phyloP scores from a whole-genome alignment of 2,797 vertebrate genomes.

The Bradypodion ventrale region DNA sequence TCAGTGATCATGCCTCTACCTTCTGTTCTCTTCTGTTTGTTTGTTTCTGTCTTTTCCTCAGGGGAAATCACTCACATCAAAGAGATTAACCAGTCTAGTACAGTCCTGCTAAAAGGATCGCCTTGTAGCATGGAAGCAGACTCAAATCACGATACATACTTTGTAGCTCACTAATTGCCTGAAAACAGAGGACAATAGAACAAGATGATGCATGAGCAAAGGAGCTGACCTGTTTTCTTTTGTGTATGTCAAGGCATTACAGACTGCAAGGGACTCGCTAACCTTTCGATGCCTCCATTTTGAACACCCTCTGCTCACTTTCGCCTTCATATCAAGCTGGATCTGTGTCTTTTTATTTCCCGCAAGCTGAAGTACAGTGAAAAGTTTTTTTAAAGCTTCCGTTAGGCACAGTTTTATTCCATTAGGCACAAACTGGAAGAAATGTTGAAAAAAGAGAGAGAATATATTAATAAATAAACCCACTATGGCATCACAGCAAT shows the following conservation, averaged over 20 bases:
- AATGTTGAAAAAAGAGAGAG: slow-evolving; percentile 74
- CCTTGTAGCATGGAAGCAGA: slow-evolving; percentile 78
- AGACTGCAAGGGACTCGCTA: slow-evolving; percentile 74
- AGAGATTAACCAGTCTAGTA: slow-evolving; percentile 90
- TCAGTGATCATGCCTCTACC: slow-evolving; percentile 72
- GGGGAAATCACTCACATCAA: slow-evolving; percentile 87
- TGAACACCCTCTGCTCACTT: slow-evolving; percentile 75
- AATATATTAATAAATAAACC: slow-evolving; percentile 79
- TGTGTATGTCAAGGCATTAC: slow-evolving; percentile 77
- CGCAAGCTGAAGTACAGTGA: slow-evolving; percentile 77
- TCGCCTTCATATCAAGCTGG: slow-evolving; percentile 77
- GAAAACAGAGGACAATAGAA: slow-evolving; percentile 81
- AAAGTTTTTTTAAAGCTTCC: slow-evolving; percentile 68
- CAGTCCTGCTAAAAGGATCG: slow-evolving; percentile 90
- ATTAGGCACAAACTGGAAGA: slow-evolving; percentile 77
- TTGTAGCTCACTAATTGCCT: slow-evolving; percentile 79
- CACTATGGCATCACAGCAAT: slow-evolving; percentile 84
- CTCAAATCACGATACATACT: slow-evolving; percentile 76
- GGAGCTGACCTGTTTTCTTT: slow-evolving; percentile 82
- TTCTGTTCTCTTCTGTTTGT: slow-evolving; percentile 70
- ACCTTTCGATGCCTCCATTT: slow-evolving; percentile 76
- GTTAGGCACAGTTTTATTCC: slow-evolving; percentile 75
- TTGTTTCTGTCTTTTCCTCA: slow-evolving; percentile 72
- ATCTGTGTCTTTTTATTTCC: slow-evolving; percentile 78
- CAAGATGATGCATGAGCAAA: slow-evolving; percentile 92